A percentile compares a stretch with the other conserved stretches of the same genome.
phyloP scores from a whole-genome alignment of 2,113 vertebrate species.

The Corythoichthys haematopterus region DNA sequence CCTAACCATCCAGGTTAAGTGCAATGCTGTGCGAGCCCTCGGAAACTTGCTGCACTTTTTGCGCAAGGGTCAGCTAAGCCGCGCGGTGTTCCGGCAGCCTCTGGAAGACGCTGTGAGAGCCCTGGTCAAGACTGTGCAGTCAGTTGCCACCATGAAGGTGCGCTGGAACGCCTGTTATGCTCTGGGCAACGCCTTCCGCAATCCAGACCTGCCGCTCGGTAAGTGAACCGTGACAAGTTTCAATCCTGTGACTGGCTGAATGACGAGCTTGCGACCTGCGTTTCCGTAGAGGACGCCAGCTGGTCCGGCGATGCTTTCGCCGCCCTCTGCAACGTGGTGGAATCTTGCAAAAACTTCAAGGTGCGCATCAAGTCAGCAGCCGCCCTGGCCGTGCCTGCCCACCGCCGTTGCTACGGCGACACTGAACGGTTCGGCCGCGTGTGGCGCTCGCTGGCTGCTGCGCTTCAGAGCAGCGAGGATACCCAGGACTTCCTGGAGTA shows the following conservation, averaged over 20 bases:
- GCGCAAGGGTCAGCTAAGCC: slow-evolving; percentile 77
- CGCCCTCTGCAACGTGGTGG: slow-evolving; percentile 83
- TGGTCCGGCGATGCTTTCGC: slow-evolving; percentile 82
- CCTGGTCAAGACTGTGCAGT: slow-evolving; percentile 81
- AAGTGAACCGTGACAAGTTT: slow-evolving; percentile 13
- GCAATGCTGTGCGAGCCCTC: slow-evolving; percentile 86
- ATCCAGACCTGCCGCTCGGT: slow-evolving; percentile 85
- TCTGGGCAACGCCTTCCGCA: slow-evolving; percentile 90
- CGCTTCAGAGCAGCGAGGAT: slow-evolving; percentile 86
- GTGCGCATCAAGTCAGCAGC: slow-evolving; percentile 91
- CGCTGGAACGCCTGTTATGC: slow-evolving; percentile 97
- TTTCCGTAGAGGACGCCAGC: slow-evolving; percentile 73
- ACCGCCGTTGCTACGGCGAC: slow-evolving; percentile 78
- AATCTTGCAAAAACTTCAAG: slow-evolving; percentile 95
- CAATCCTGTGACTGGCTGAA: background rate
- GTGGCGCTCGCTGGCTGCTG: slow-evolving; percentile 82
- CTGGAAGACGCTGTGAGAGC: slow-evolving; percentile 82
- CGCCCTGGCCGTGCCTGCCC: slow-evolving; percentile 79
- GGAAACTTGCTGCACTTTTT: slow-evolving; percentile 95
- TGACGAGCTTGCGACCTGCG: background rate
- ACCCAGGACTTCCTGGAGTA: slow-evolving; percentile 89
- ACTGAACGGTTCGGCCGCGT: slow-evolving; percentile 73
- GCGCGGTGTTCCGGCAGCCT: slow-evolving; percentile 79
- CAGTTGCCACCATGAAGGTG: slow-evolving; percentile 93
- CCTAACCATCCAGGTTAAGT: slow-evolving; percentile 79